Evolutionary conservation across 1,140 invertebrate genomes (phyloP).

Genomic region (Charaxes varanes): DNA sequence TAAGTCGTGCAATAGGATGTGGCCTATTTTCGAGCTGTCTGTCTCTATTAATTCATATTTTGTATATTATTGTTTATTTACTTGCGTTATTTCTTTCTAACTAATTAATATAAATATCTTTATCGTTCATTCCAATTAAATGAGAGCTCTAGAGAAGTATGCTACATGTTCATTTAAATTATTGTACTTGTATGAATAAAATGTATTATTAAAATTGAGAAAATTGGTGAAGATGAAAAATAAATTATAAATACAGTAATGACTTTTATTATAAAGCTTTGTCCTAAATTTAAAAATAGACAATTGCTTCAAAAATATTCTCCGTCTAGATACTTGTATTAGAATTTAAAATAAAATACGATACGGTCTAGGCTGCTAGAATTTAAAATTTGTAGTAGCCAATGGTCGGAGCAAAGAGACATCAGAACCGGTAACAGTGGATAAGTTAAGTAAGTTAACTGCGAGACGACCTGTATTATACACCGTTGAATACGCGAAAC

Average conservation of each 20-base stretch:
- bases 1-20: slow-evolving; percentile 63
- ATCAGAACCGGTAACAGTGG: no score
- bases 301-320: no score
- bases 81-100: slow-evolving; percentile 70
- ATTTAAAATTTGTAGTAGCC: no score
- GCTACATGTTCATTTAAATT: slow-evolving; percentile 71
- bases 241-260: slow-evolving; percentile 64
- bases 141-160: slow-evolving; percentile 64
- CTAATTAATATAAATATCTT: slow-evolving; percentile 66
- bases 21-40: slow-evolving; percentile 43
- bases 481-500: no score
- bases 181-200: slow-evolving; percentile 72
- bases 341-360: no score
- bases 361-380: no score
- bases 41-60: slow-evolving; percentile 39
- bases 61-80: slow-evolving; percentile 63
- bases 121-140: slow-evolving; percentile 72
- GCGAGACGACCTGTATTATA: no score
- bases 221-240: slow-evolving; percentile 70
- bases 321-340: no score
- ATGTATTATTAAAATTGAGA: slow-evolving; percentile 69
- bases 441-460: no score
- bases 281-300: no score
- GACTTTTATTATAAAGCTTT: slow-evolving; percentile 31
- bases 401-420: no score